Evolutionary conservation across 2,888 invertebrate species (phyloP), one percentile per base, ranked within the genome.

Genomic region (Eretmocerus hayati): DNA sequence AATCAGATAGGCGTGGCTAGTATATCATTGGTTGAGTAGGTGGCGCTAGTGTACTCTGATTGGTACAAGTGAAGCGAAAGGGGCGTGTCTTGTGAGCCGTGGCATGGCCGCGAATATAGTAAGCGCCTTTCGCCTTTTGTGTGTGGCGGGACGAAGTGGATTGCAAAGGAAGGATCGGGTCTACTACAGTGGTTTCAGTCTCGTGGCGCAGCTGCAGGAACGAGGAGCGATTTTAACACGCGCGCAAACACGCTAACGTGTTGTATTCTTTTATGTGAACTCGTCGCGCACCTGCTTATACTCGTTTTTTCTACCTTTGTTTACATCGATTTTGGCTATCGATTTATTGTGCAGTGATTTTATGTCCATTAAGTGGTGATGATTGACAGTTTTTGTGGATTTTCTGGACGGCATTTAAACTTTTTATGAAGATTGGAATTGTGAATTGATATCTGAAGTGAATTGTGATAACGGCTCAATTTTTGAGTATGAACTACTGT

Each of bases 21-120:
- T 13, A n/a, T 9, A 15, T 32, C 9, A 45, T 48, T 50, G 47
- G 53, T 16, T 30, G 23, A 6, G 5, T 9, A 0, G 9, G 22
- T 8, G 5, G 8, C 13, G 11, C 13, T 8, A 31, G 20, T n/a
- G 30, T 20, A 4, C 21, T 4, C 11, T 21, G 23, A 55, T 53
- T 56, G 51, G 56, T 18, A 13, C 35, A 19, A 36, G 33, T 15
- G 11, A 3, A 8, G 8, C 45, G 8, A 3, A 5, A 30, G 42
- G 11, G 48, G 61, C 64, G 65, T 63, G 62, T 64, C 9, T 15
- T 48, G 16, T 42, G 43, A 57, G 58, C 42, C 35, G 31, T 62
- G 66, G 65, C 64, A 70, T 71, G 71, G 71, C 71, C 68, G 69
- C 64, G 65, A 59, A 57, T 58, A 52, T 50, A 45, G 46, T 50